These are phyloP conservation scores for Diplodus puntazzo DNA, from an alignment of 2,797 vertebrate species.

Conservation along the genomic window DNA sequence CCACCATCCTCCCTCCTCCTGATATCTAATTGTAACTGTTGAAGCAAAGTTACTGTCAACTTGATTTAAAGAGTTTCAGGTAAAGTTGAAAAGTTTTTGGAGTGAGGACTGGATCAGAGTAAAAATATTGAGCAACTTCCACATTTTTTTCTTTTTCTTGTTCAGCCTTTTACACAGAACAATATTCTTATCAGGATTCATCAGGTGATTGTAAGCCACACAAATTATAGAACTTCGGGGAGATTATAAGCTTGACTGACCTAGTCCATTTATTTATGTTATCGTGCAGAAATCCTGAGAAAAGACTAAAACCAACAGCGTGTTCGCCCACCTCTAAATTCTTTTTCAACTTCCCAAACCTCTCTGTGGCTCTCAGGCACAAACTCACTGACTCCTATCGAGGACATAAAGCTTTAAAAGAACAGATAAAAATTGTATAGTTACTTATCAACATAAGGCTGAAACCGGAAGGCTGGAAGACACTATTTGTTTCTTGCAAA, in stretches of 20 bases:
- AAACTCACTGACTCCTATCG: not conserved
- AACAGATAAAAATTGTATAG: too few relatives aligned
- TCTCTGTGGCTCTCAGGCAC: not conserved
- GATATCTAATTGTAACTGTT: too few relatives aligned
- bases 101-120: not conserved
- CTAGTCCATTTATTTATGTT: constrained; percentile 5
- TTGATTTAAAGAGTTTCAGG: too few relatives aligned
- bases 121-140: not conserved
- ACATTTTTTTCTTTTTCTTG: not conserved
- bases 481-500: too few relatives aligned
- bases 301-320: not conserved
- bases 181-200: not conserved
- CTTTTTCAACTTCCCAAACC: not conserved
- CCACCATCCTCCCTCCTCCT: too few relatives aligned
- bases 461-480: too few relatives aligned
- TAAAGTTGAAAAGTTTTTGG: not conserved
- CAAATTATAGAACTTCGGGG: not conserved
- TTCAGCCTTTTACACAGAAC: not conserved
- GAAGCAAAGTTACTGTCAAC: too few relatives aligned
- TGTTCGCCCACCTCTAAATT: not conserved
- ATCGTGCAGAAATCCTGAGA: not conserved
- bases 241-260: not conserved
- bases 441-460: not conserved
- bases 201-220: not conserved
- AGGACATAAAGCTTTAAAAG: not conserved